A percentile compares a stretch with the other conserved stretches of the same genome.
Conservation (phyloP, 64 coral and sea anemone genomes). For the Pocillopora damicornis region DNA sequence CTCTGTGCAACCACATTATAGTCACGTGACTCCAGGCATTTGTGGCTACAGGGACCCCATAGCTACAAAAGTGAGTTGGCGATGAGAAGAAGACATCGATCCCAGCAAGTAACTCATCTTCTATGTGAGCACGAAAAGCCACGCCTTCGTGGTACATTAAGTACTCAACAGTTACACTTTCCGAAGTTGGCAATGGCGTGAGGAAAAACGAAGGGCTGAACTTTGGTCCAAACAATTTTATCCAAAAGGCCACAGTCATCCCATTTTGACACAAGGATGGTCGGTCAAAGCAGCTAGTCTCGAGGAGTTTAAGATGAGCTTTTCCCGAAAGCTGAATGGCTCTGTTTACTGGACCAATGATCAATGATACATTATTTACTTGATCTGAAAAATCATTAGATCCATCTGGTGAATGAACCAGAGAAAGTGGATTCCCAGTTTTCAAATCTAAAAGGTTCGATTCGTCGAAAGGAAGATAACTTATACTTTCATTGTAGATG, state of each 20-base stretch:
- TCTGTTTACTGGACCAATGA: not conserved
- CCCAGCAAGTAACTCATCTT: not conserved
- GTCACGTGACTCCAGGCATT: not conserved
- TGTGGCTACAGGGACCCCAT: not conserved
- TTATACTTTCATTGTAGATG: not conserved
- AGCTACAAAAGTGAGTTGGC: not conserved
- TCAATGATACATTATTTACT: not conserved
- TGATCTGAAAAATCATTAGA: not conserved
- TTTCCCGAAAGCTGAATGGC: not conserved
- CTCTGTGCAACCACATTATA: not conserved
- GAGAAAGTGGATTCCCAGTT: not conserved
- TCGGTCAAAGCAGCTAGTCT: not conserved
- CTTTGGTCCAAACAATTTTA: not conserved
- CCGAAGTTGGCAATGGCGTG: not conserved
- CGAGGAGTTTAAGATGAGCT: not conserved
- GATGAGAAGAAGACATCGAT: not conserved
- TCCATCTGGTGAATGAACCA: not conserved
- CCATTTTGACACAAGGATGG: not conserved
- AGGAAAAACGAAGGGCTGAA: not conserved
- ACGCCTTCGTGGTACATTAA: not conserved
- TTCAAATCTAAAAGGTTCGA: not conserved
- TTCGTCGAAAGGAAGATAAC: not conserved
- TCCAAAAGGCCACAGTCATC: not conserved
- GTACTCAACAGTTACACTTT: not conserved
- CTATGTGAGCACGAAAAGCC: not conserved